Evolutionary conservation across 2,113 vertebrate species (phyloP), one percentile per base, ranked within the genome.

Genomic region (Chaetodon trifascialis): DNA sequence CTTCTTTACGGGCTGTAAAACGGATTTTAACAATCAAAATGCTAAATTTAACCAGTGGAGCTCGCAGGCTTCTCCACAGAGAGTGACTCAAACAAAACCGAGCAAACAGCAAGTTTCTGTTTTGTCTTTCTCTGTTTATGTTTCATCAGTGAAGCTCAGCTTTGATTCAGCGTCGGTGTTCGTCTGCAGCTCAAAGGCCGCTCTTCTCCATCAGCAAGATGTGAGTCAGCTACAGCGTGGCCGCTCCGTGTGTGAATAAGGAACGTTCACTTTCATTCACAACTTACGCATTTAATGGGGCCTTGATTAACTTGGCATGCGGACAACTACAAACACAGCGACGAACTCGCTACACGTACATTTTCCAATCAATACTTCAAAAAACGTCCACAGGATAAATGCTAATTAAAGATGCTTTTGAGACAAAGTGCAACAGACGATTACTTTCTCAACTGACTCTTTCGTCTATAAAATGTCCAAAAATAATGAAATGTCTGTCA

Each of bases 1-100:
- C 9, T 2, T 79, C 80, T 83, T 72, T 77, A 74, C 55, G 25
- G 38, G 25, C 60, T 52, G 19, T 60, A 70, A 81, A 72, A 64
- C 52, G 52, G 47, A 40, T 67, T 68, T 56, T 17, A 17, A 44
- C 34, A 7, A 64, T 62, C 44, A 21, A 30, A 83, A 73, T 11
- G 47, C 23, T 76, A 72, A 42, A 68, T 79, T 66, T 76, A 60
- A 58, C 40, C 47, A 25, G 2, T 30, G 52, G 8, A n/a, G 44
- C 40, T 67, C n/a, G 3, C 4, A 52, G 9, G 58, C 38, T 46
- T 47, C 7, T 21, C 15, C 25, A 19, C 16, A 42, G 25, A 23
- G 49, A 58, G 65, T n/a, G 63, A 23, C 40, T 56, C 40, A 11
- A 56, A 58, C 19, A 40, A 44, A 49, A 38, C 23, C 30, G 25